Base-by-base conservation (phyloP, 2,113 vertebrate genomes). In the Eonycteris spelaea region DNA sequence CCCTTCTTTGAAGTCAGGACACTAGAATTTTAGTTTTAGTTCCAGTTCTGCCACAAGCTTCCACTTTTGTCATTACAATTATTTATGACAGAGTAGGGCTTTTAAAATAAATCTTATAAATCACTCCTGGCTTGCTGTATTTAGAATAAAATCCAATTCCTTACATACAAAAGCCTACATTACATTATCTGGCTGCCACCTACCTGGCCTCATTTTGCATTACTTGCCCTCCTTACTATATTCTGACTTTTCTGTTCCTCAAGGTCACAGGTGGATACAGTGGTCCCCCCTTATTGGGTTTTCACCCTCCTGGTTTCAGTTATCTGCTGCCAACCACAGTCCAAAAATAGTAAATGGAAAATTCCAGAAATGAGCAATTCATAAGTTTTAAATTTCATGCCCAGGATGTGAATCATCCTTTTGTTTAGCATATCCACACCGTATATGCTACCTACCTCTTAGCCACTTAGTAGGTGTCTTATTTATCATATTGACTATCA, bases 31-130 rank as follows among this genome's bases (percentile, higher is more conserved):
- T 86, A 87, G 67, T 94, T 96, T 45, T 86, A 84, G 67, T 92
- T 96, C 84, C 15, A 38, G 43, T 93, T 93, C 33, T 93, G 77
- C 43, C 48, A 18, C 61, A 73, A 87, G 82, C 59, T 88, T 77
- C 43, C 30, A 51, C 57, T 88, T 94, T 73, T 48, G 13, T 83
- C 74, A 77, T 24, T 30, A 51, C 38, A 67, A 4, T 65, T 92
- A 67, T 75, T 96, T 87, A 14, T 45, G n/a, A 53, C 19, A 55
- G 63, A 77, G 13, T 16, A 86, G 24, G 51, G 38, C 13, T 82
- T 91, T 78, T 73, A 15, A 86, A 94, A 79, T 38, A 19, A 83
- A 6, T n/a, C 55, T 77, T 95, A 30, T 51, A 90, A 86, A 45
- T 86, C 71, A 71, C 38, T 53, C 43, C 22, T 80, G 77, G 71